phyloP scores from a whole-genome alignment of 2,797 vertebrate species.

The Alectoris magna region DNA sequence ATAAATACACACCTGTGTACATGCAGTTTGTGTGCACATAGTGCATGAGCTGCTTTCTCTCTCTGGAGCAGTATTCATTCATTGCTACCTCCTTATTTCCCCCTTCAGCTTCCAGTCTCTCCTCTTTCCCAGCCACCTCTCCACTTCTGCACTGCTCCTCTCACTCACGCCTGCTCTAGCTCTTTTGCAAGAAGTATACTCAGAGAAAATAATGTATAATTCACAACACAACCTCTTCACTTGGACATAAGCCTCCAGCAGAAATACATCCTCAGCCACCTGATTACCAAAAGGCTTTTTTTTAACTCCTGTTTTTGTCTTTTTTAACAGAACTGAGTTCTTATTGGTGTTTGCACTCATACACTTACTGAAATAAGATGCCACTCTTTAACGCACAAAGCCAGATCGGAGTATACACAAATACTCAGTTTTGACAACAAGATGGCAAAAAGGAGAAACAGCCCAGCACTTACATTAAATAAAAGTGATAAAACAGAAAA shows the following conservation, averaged over 20 bases:
- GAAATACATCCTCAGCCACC: slow-evolving; percentile 47
- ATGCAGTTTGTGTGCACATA: too few species aligned
- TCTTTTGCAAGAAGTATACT: neutral
- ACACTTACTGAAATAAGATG: slow-evolving; percentile 26
- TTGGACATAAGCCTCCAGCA: slow-evolving; percentile 50
- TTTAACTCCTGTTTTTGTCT: neutral
- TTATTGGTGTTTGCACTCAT: neutral
- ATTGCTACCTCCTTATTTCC: neutral
- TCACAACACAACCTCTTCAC: neutral
- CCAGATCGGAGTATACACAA: neutral
- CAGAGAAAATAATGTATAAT: neutral
- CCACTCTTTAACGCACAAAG: neutral
- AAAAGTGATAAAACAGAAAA: slow-evolving; percentile 27
- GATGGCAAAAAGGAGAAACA: slow-evolving; percentile 27
- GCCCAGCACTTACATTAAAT: slow-evolving; percentile 37
- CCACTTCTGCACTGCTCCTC: neutral
- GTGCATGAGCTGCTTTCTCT: rapidly evolving
- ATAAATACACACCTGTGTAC: neutral
- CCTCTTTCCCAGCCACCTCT: neutral
- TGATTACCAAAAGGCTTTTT: slow-evolving; percentile 24
- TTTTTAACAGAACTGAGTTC: neutral
- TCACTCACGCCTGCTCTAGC: neutral
- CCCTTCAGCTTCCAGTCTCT: neutral
- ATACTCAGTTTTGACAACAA: slow-evolving; percentile 35
- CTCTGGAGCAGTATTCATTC: neutral